Evolutionary conservation across 2,113 vertebrate species (phyloP), one percentile per base, ranked within the genome.

Genomic region (Grammomys surdaster): DNA sequence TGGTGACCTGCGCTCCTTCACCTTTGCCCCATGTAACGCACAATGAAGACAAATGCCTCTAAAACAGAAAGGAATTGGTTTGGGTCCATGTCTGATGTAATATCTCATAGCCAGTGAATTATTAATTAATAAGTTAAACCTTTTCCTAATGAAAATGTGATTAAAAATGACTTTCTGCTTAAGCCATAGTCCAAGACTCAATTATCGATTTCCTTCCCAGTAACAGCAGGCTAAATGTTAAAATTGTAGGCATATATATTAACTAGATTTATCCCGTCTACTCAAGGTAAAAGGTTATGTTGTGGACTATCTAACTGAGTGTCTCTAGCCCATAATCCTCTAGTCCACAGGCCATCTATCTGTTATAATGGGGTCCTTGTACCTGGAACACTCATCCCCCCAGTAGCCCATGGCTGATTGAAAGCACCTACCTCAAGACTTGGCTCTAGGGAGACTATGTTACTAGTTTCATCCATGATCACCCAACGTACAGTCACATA

Each of bases 101-200:
- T 46, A 77, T 86, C 60, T 91, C 54, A 89, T 2, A 89, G 19
- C 76, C n/a, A 24, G 89, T 96, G 63, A 97, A 93, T 98, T 82
- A 97, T 97, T 98, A 91, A 95, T 95, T 80, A 93, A 78, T 89
- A 94, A 88, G 69, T 88, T 94, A 95, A 96, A 93, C 31, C 46
- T 69, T 87, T 94, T 95, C 78, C 43, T 96, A 96, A 96, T 76
- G 75, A 91, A 95, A 94, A 95, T 78, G 28, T 75, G 36, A 97
- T 91, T 88, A 90, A 90, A 91, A 89, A 82, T 88, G 77, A 95
- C 77, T 96, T 94, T 63, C 84, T 88, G 91, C 36, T 28, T 94
- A 91, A 93, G 84, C 82, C 78, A 85, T 70, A 90, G 96, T 89
- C 70, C 54, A 96, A 95, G 93, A 97, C 77, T 94, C 93, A 93